Evolutionary conservation across 1,140 invertebrate species (phyloP), one percentile per base, ranked within the genome.

Genomic region (Asbolus verrucosus): DNA sequence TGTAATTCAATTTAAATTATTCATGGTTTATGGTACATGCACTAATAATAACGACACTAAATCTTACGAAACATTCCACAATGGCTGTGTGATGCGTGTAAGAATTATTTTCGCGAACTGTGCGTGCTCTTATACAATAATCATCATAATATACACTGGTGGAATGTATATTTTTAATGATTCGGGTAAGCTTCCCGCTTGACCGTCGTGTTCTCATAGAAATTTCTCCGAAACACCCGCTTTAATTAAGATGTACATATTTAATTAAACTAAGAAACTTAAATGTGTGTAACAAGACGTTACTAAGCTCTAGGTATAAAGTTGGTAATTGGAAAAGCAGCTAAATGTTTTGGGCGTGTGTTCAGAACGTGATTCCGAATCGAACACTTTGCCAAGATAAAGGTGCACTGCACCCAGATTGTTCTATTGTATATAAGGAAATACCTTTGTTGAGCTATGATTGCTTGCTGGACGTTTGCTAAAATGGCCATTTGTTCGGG

Each of bases 301-400:
- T 54, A 27, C 46, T 54, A 21, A 54, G 46, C 46, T 54, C 46
- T 14, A 54, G 46, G 46, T 54, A 54, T 54, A 54, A 54, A 54
- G 46, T 41, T 41, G 61, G 61, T 63, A 63, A 63, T 63, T 63
- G 61, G 61, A 63, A 63, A 39, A 63, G 61, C 39, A 38, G 61
- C 41, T 63, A 41, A 63, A 63, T 63, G 61, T 63, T 63, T 63
- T 41, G 61, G 61, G 61, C 61, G 61, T 63, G 39, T 54, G 46
- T 54, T 54, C 21, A 14, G 46, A 54, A 54, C 46, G 46, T 54
- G 46, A 54, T 54, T 54, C 46, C 46, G 46, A 54, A 54, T 54
- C 46, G 46, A 27, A 54, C 46, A 54, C 46, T 54, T 54, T 54
- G 14, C 46, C 21, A 24, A 54, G 46, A 54, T 54, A 54, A 54